A percentile compares a stretch with the other conserved stretches of the same genome.
Conservation (phyloP, 2,888 invertebrate genomes). For the Leptodirus hochenwartii region DNA sequence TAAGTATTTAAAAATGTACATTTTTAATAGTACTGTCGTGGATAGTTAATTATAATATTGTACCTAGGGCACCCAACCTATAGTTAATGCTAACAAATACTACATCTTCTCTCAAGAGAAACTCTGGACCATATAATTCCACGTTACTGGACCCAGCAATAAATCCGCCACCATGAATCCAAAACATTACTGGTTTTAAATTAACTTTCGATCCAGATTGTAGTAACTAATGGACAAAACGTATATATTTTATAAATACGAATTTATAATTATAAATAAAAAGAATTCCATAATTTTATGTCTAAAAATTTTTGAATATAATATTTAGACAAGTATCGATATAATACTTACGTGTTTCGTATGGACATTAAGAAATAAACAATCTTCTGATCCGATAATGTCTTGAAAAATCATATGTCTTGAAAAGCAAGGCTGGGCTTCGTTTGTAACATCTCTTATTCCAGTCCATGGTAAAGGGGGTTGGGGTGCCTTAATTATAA, state of each 20-base stretch:
- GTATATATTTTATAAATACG: too few relatives aligned
- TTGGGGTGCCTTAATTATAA: slow-evolving; percentile 20
- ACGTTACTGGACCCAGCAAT: slow-evolving; percentile 20
- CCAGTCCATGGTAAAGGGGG: slow-evolving; percentile 23
- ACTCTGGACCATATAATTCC: slow-evolving; percentile 22
- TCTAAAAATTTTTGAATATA: too few relatives aligned
- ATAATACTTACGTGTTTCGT: slow-evolving; percentile 4
- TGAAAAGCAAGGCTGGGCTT: slow-evolving; percentile 21
- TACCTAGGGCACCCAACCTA: slow-evolving; percentile 24
- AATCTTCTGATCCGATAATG: slow-evolving; percentile 32
- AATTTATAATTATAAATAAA: too few relatives aligned
- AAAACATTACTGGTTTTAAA: slow-evolving; percentile 28
- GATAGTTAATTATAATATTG: too few relatives aligned
- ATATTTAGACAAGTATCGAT: not conserved
- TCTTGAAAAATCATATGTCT: slow-evolving; percentile 21
- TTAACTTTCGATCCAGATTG: not conserved
- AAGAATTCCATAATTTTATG: too few relatives aligned
- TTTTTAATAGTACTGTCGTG: too few relatives aligned
- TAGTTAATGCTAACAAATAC: slow-evolving; percentile 25
- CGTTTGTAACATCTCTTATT: slow-evolving; percentile 21
- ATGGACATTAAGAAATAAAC: too few relatives aligned
- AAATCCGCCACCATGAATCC: slow-evolving; percentile 28
- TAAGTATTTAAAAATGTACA: too few relatives aligned
- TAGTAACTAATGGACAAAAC: not conserved
- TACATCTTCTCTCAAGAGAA: slow-evolving; percentile 23